A percentile compares a stretch with the other conserved stretches of the same genome.
phyloP scores from a whole-genome alignment of 2,797 vertebrate species.

The Spea hammondii region DNA sequence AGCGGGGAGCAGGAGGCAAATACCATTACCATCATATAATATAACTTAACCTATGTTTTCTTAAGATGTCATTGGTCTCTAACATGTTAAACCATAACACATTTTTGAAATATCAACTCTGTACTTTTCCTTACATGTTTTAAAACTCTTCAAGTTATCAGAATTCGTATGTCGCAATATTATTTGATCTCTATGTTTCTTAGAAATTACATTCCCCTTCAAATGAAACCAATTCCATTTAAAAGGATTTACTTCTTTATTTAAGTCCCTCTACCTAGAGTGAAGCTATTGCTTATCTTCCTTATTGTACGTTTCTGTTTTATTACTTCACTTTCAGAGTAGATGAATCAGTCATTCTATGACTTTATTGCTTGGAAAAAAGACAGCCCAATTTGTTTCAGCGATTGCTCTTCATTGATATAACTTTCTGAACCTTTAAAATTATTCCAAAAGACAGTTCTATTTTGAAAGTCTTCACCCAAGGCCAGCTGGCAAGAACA shows the following conservation, averaged over 20 bases:
- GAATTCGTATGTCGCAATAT: conserved; percentile 45
- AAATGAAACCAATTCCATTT: conserved; percentile 52
- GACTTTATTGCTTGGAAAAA: conserved; percentile 51
- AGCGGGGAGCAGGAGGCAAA: too few relatives aligned
- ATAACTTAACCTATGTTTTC: too few relatives aligned
- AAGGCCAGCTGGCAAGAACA: conserved; percentile 33
- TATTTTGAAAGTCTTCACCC: conserved; percentile 33
- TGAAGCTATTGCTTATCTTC: conserved; percentile 49
- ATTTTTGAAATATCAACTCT: too few relatives aligned
- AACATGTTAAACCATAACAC: too few relatives aligned
- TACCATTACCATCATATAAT: too few relatives aligned
- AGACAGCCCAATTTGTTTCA: conserved; percentile 52
- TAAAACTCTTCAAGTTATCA: conserved; percentile 35
- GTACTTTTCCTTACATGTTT: conserved; percentile 34
- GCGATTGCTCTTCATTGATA: conserved; percentile 53
- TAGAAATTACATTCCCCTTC: conserved; percentile 43
- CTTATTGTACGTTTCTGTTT: conserved; percentile 50
- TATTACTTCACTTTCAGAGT: conserved; percentile 49
- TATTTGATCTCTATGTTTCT: conserved; percentile 52
- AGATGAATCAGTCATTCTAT: conserved; percentile 53
- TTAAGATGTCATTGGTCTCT: too few relatives aligned
- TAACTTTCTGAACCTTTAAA: conserved; percentile 51
- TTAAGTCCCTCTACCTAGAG: conserved; percentile 49
- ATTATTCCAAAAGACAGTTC: conserved; percentile 49
- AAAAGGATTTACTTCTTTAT: conserved; percentile 52